Base-by-base conservation (phyloP, 2,888 invertebrate genomes). In the Ctena decussata region DNA sequence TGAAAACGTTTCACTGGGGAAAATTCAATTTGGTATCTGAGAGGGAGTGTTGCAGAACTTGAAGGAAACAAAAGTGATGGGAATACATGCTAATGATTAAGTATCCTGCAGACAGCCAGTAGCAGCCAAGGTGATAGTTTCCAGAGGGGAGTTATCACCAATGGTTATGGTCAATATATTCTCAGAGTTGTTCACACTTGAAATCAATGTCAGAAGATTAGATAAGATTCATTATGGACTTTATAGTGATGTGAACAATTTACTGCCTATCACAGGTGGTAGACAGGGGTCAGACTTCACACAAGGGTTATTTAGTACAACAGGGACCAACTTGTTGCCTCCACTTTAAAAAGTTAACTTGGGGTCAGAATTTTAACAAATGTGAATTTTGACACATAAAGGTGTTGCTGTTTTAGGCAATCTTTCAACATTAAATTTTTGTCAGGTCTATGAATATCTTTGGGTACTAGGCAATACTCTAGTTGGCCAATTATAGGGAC, bases 181-280 rank as follows among this genome's bases (percentile, higher is more conserved):
- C 60, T 60, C 60, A 27, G 18, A 60, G 60, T 30, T 60, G 60
- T 60, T 60, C 60, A 60, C 60, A 60, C 60, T 60, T 30, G 60
- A 24, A 60, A 30, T 60, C 60, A 60, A 60, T 60, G 60, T 60
- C 60, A 60, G 27, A 30, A 60, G 60, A 60, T 60, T 30, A 60
- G 60, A 60, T 60, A 30, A 60, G 60, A 60, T 60, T 60, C 60
- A 60, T 60, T 60, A 60, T 21, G 11, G n/a, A 21, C n/a, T 53
- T n/a, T 53, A 53, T 11, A 6, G 6, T 41, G 41, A 15, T 11
- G 12, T 30, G 12, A 60, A 60, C 60, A 27, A 60, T 60, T 60
- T 60, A 60, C 5, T 60, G 15, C 60, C 27, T 30, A 60, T 6
- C 24, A 6, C 60, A 60, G 60, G 60, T 60, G 60, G 60, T 60